Evolutionary conservation across 2,888 invertebrate species (phyloP).

Genomic region (Cancer borealis): DNA sequence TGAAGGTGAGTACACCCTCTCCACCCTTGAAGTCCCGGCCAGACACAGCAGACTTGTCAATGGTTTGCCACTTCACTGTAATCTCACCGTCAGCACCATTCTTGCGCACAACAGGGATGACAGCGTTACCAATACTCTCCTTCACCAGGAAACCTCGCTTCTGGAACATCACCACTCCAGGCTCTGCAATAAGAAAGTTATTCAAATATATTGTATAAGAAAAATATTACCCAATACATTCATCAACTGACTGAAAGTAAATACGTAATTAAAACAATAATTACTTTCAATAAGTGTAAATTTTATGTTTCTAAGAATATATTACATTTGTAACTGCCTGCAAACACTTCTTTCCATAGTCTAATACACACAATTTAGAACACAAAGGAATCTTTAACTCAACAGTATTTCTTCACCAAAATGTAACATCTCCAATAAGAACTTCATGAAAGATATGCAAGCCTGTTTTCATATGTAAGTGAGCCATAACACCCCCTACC

Average conservation of each 20-base stretch:
- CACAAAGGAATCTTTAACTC: background rate
- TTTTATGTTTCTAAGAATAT: no score
- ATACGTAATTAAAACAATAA: no score
- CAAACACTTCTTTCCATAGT: no score
- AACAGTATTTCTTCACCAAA: no score
- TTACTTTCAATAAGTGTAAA: no score
- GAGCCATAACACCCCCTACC: background rate
- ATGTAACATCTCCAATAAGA: no score
- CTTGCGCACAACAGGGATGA: slow-evolving; percentile 81
- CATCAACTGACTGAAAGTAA: no score
- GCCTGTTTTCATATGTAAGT: background rate
- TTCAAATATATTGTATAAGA: background rate
- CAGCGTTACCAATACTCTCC: slow-evolving; percentile 82
- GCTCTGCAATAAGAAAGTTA: slow-evolving; percentile 80
- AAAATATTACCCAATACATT: no score
- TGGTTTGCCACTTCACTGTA: slow-evolving; percentile 82
- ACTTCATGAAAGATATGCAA: background rate
- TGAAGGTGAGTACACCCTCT: slow-evolving; percentile 81
- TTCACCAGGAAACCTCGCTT: slow-evolving; percentile 83
- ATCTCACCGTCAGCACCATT: slow-evolving; percentile 83
- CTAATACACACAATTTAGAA: background rate
- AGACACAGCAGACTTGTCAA: slow-evolving; percentile 83
- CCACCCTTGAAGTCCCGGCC: slow-evolving; percentile 83
- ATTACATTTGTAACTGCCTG: background rate
- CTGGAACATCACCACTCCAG: slow-evolving; percentile 82